These are phyloP conservation scores for Acutogordius australiensis DNA, from an alignment of 2,888 invertebrate species.

Conservation along the genomic window DNA sequence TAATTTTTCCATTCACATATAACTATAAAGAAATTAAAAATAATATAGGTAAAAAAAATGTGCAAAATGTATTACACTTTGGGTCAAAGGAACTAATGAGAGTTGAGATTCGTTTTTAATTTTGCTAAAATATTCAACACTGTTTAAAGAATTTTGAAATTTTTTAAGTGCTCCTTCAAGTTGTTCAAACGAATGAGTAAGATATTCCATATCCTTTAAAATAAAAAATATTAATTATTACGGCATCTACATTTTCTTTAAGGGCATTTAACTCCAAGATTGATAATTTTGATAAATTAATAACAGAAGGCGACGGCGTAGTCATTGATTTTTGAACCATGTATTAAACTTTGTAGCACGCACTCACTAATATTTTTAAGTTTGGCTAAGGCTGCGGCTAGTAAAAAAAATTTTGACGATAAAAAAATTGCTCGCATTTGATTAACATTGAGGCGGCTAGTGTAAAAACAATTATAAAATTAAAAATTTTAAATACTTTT, in stretches of 20 bases:
- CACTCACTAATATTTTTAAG: too few relatives aligned
- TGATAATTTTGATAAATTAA: not conserved
- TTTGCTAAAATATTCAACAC: not conserved
- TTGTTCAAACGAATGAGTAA: conserved; percentile 10
- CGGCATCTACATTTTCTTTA: not conserved
- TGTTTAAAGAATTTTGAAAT: conserved; percentile 6
- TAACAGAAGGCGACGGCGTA: too few relatives aligned
- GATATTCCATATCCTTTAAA: conserved; percentile 7
- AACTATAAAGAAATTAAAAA: not conserved
- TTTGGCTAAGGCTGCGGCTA: too few relatives aligned
- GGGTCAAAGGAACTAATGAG: not conserved
- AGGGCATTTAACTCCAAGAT: not conserved
- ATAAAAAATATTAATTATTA: not conserved
- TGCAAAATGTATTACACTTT: not conserved
- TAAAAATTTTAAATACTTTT: too few relatives aligned
- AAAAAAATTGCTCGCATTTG: too few relatives aligned
- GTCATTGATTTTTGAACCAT: too few relatives aligned
- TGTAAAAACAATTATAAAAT: too few relatives aligned
- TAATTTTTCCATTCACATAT: not conserved
- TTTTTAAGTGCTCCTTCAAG: conserved; percentile 3
- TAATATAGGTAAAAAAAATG: not conserved
- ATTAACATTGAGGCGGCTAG: too few relatives aligned
- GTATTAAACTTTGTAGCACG: too few relatives aligned
- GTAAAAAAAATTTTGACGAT: too few relatives aligned
- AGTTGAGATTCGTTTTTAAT: not conserved